A percentile compares a stretch with the other conserved stretches of the same genome.
These are phyloP conservation scores for Mungos mungo DNA, from an alignment of 2,113 vertebrate genomes.

Conservation along the genomic window DNA sequence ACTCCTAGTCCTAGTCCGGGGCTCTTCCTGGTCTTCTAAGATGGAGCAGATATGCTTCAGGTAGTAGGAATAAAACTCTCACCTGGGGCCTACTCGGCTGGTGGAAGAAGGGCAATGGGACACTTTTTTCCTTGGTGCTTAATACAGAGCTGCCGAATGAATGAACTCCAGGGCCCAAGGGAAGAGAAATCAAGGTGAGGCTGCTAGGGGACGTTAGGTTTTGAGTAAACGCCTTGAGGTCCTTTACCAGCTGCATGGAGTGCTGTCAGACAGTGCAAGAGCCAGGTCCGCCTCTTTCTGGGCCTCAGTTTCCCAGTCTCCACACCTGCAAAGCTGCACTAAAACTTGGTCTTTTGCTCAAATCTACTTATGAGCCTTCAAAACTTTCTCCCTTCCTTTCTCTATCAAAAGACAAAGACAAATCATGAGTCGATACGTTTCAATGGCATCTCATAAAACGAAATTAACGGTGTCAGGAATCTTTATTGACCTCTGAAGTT, in stretches of 20 bases:
- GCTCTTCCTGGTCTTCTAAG: background rate
- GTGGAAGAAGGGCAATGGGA: background rate
- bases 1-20: background rate
- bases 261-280: background rate
- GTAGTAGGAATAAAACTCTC: background rate
- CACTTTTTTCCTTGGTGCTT: background rate
- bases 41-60: background rate
- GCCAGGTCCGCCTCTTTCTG: background rate
- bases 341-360: background rate
- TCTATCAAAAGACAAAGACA: background rate
- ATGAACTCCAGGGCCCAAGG: background rate
- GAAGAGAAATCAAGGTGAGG: background rate
- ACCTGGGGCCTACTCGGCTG: background rate
- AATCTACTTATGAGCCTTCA: background rate
- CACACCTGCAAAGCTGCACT: background rate
- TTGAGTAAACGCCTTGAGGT: background rate
- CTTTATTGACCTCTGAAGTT: conserved; percentile 35
- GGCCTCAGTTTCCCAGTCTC: background rate
- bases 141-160: background rate
- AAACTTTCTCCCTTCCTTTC: background rate
- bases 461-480: conserved; percentile 1
- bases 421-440: background rate
- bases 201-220: background rate
- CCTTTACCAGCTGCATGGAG: background rate
- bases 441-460: background rate